A percentile compares a stretch with the other conserved stretches of the same genome.
These are phyloP conservation scores for Pogonomyrmex barbatus DNA, from an alignment of 1,140 invertebrate genomes.

Conservation along the genomic window DNA sequence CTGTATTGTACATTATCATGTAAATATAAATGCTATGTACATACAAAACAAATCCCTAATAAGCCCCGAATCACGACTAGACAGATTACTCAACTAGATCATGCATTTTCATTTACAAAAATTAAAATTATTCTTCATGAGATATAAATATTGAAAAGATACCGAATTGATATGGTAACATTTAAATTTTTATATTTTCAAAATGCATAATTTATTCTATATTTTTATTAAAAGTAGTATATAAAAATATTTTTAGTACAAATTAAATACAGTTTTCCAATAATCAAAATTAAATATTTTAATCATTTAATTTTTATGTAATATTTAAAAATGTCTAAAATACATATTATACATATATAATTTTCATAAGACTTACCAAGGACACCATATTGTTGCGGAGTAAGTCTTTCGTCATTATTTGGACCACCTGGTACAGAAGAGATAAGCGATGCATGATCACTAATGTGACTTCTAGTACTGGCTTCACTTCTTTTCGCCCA, in stretches of 20 bases:
- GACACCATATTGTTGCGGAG: slow-evolving; percentile 86
- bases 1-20: slow-evolving; percentile 81
- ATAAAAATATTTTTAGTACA: not conserved
- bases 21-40: slow-evolving; percentile 80
- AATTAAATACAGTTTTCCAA: not conserved
- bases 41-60: slow-evolving; percentile 48
- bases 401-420: slow-evolving; percentile 82
- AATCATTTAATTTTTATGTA: not conserved
- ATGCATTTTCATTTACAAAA: not conserved
- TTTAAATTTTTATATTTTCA: not conserved
- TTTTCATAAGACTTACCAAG: slow-evolving; percentile 80
- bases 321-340: too few species aligned
- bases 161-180: not conserved
- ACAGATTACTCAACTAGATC: not conserved
- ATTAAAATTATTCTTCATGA: not conserved
- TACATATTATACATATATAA: not conserved
- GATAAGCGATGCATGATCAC: slow-evolving; percentile 83
- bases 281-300: not conserved
- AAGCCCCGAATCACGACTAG: not conserved
- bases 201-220: not conserved
- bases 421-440: slow-evolving; percentile 83
- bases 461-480: slow-evolving; percentile 84
- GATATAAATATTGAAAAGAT: not conserved
- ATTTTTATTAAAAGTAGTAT: not conserved
- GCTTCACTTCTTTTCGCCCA: slow-evolving; percentile 85